Percentiles rank a stretch among this genome's conserved stretches.
These are phyloP conservation scores for Halocynthia aurantium DNA, from an alignment of 23 tunicate genomes.

Conservation along the genomic window DNA sequence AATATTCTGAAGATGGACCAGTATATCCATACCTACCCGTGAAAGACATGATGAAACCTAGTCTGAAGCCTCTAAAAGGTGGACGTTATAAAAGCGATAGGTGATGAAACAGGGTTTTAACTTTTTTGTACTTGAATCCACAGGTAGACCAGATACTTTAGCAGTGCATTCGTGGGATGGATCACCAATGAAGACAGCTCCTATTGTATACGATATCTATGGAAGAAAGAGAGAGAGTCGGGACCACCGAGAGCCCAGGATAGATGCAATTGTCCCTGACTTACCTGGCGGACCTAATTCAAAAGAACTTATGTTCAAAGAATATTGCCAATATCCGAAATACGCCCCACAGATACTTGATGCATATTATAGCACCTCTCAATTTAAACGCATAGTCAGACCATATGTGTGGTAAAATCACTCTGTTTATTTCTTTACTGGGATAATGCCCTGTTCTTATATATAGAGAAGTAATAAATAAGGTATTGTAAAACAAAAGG, in stretches of 20 bases:
- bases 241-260: slow-evolving; percentile 26
- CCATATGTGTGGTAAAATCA: slow-evolving; percentile 47
- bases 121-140: neutral
- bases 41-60: slow-evolving; percentile 40
- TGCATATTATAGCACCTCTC: slow-evolving; percentile 47
- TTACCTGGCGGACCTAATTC: slow-evolving; percentile 45
- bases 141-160: slow-evolving; percentile 45
- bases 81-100: neutral
- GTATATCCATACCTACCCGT: slow-evolving; percentile 51
- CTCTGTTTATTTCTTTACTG: too few species aligned
- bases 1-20: slow-evolving; percentile 14
- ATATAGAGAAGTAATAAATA: too few species aligned
- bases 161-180: slow-evolving; percentile 66
- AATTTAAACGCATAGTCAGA: slow-evolving; percentile 28
- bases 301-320: slow-evolving; percentile 75
- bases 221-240: slow-evolving; percentile 56
- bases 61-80: slow-evolving; percentile 40
- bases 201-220: slow-evolving; percentile 42
- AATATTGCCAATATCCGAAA: slow-evolving; percentile 77
- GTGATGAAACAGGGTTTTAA: neutral
- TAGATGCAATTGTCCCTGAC: slow-evolving; percentile 63
- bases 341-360: slow-evolving; percentile 88
- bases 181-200: slow-evolving; percentile 43
- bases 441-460: too few species aligned
- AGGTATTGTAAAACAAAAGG: too few species aligned